Conservation (phyloP, 2,113 vertebrate genomes). For the Mandrillus leucophaeus region DNA sequence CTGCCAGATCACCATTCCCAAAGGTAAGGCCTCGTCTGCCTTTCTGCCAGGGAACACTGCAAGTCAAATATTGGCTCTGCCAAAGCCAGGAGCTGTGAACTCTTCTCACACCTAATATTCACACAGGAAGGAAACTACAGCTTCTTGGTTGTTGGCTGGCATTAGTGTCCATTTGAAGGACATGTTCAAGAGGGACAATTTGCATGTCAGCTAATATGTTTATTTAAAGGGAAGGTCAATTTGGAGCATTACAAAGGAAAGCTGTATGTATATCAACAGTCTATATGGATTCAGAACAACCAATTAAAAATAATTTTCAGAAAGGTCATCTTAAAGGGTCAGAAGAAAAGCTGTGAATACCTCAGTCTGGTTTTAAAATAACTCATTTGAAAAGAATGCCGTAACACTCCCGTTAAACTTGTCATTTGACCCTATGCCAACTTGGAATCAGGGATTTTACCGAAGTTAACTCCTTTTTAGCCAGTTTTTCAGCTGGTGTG, state of each 20-base stretch:
- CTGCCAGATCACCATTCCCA: conserved; percentile 97
- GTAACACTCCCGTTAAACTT: background rate
- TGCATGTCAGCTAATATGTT: background rate
- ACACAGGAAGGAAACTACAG: conserved; percentile 56
- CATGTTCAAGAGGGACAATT: conserved; percentile 14
- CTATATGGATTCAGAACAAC: background rate
- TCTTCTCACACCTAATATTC: background rate
- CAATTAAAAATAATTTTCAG: background rate
- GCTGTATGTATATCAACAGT: background rate
- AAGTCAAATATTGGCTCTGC: background rate
- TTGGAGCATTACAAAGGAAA: background rate
- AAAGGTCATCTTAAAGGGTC: background rate
- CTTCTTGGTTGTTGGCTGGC: background rate
- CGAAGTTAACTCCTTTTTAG: background rate
- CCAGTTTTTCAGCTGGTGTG: background rate
- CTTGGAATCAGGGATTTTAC: background rate
- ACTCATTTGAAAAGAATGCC: background rate
- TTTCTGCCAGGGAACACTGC: conserved; percentile 14
- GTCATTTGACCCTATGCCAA: background rate
- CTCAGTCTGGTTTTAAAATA: conserved; percentile 18
- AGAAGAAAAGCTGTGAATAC: background rate
- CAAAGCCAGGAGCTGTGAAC: background rate
- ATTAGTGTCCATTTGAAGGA: conserved; percentile 20
- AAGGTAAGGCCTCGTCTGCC: conserved; percentile 88
- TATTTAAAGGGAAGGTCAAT: conserved; percentile 16